Conservation (phyloP, 2,113 vertebrate genomes). For the Misgurnus anguillicaudatus region DNA sequence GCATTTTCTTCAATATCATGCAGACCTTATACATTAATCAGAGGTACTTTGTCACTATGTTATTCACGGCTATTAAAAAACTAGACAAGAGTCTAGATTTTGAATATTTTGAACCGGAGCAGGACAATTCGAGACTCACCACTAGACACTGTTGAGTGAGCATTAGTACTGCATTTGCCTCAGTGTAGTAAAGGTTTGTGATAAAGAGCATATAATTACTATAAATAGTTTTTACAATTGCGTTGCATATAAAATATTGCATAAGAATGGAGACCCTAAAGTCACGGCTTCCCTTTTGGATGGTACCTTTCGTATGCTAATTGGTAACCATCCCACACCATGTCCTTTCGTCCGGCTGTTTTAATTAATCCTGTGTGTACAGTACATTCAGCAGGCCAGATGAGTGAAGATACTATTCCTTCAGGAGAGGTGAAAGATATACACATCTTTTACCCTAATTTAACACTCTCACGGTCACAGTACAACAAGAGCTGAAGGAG, state of each 20-base stretch:
- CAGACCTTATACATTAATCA: too few relatives aligned
- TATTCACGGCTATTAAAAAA: too few relatives aligned
- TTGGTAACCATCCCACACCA: constrained; percentile 45
- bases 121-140: too few relatives aligned
- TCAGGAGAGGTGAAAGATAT: constrained; percentile 44
- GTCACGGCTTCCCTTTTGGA: constrained; percentile 40
- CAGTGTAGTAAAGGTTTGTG: neutral
- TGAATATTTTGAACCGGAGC: too few relatives aligned
- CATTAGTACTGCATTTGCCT: neutral
- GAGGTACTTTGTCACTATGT: too few relatives aligned
- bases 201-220: neutral
- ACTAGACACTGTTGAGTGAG: neutral
- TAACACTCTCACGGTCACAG: neutral
- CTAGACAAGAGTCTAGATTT: too few relatives aligned
- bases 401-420: constrained; percentile 46
- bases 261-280: constrained; percentile 8
- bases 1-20: too few relatives aligned
- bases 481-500: neutral
- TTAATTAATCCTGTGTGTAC: constrained; percentile 59
- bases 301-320: constrained; percentile 54
- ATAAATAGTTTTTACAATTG: too few relatives aligned
- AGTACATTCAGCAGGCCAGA: constrained; percentile 34
- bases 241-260: neutral
- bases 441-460: constrained; percentile 25
- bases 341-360: constrained; percentile 50